Evolutionary conservation across 2,888 invertebrate genomes (phyloP).

Genomic region (Andrena chrysosceles): DNA sequence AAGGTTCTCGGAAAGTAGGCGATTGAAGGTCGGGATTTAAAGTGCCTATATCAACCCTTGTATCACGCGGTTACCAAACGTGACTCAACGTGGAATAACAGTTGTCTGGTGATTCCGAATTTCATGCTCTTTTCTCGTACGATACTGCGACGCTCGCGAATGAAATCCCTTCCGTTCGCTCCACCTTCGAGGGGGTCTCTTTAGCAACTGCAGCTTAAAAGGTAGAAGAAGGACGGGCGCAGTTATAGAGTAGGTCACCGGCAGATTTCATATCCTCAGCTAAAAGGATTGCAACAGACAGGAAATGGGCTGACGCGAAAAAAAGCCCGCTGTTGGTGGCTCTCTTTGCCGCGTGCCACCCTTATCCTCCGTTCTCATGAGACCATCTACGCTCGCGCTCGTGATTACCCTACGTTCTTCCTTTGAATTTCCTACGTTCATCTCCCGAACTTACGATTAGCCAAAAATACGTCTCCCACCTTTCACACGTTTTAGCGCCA

Average conservation of each 20-base stretch:
- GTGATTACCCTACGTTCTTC: conserved; percentile 52
- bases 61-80: background rate
- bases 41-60: too few relatives aligned
- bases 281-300: conserved; percentile 45
- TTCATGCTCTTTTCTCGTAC: conserved; percentile 11
- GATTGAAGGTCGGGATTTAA: background rate
- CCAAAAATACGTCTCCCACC: conserved; percentile 22
- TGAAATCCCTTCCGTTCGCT: conserved; percentile 19
- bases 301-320: conserved; percentile 56
- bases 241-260: conserved; percentile 40
- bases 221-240: conserved; percentile 10
- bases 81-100: conserved; percentile 20
- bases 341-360: conserved; percentile 45
- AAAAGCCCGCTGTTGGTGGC: conserved; percentile 34
- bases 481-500: conserved; percentile 14
- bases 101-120: conserved; percentile 16
- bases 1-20: too few relatives aligned
- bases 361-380: conserved; percentile 36
- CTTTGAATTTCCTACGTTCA: conserved; percentile 36
- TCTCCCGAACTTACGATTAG: conserved; percentile 24
- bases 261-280: conserved; percentile 43
- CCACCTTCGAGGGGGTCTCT: background rate
- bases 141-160: conserved; percentile 17
- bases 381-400: conserved; percentile 46
- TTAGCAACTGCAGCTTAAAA: background rate